A percentile compares a stretch with the other conserved stretches of the same genome.
phyloP scores from a whole-genome alignment of 2,888 invertebrate species.

The Eucera pruinosa region DNA sequence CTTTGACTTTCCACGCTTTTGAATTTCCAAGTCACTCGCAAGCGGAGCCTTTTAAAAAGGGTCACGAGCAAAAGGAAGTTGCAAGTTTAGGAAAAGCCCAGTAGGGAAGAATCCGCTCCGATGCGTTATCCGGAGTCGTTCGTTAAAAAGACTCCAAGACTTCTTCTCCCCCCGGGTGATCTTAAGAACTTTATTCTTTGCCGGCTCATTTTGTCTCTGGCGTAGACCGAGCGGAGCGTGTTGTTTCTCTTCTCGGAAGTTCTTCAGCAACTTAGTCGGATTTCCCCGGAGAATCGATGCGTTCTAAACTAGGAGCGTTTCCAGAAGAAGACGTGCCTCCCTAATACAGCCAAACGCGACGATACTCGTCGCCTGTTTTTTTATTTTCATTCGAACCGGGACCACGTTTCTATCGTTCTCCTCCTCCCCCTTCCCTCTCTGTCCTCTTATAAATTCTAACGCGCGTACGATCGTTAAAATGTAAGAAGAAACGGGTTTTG shows the following conservation, averaged over 20 bases:
- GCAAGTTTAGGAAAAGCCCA: no score
- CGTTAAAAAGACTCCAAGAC: not conserved
- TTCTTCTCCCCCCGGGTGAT: not conserved
- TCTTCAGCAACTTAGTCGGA: slow-evolving; percentile 14
- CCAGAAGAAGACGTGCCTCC: not conserved
- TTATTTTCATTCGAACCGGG: not conserved
- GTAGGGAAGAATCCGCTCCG: no score
- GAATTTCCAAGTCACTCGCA: no score
- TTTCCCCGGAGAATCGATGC: slow-evolving; percentile 42
- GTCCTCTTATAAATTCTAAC: slow-evolving; percentile 61
- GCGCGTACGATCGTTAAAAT: slow-evolving; percentile 69
- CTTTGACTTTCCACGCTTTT: no score
- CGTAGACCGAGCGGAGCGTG: not conserved
- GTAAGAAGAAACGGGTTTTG: slow-evolving; percentile 78
- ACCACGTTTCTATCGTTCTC: not conserved
- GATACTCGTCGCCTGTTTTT: not conserved
- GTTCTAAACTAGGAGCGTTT: slow-evolving; percentile 1
- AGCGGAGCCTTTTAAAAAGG: no score
- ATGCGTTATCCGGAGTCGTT: not conserved
- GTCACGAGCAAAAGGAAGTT: no score
- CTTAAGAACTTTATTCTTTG: not conserved
- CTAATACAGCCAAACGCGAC: slow-evolving; percentile 6
- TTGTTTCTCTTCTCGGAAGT: slow-evolving; percentile 22
- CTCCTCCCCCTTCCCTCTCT: slow-evolving; percentile 26
- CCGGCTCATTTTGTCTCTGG: slow-evolving; percentile 17